These are phyloP conservation scores for Phoenoteleia sp. DNA, from an alignment of 2,888 invertebrate genomes.

Conservation along the genomic window DNA sequence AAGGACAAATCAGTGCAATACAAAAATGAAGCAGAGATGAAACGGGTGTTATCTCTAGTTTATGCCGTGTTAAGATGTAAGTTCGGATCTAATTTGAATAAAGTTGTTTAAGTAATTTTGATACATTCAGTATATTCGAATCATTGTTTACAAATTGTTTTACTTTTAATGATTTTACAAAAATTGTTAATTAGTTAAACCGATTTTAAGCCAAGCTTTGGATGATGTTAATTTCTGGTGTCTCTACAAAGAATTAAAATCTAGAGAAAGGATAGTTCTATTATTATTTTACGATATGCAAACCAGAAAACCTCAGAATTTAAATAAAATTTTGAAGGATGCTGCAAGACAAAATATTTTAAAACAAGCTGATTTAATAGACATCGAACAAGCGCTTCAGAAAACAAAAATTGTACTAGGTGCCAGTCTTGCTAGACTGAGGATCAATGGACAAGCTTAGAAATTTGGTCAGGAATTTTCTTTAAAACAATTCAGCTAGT, in stretches of 20 bases:
- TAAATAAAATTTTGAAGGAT: constrained; percentile 73
- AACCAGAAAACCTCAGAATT: constrained; percentile 88
- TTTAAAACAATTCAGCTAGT: not conserved
- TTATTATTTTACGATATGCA: constrained; percentile 91
- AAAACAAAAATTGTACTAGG: constrained; percentile 90
- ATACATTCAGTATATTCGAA: too few species aligned
- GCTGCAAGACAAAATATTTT: constrained; percentile 77
- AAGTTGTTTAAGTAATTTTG: too few species aligned
- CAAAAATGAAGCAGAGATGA: constrained; percentile 91
- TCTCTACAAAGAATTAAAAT: constrained; percentile 86
- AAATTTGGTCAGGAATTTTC: constrained; percentile 86
- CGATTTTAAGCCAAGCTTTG: constrained; percentile 90
- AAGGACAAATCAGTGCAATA: constrained; percentile 64
- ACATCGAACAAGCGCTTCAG: constrained; percentile 90
- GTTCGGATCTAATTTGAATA: constrained; percentile 78
- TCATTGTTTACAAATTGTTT: too few species aligned
- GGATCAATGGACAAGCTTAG: constrained; percentile 92
- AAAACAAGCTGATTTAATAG: constrained; percentile 84
- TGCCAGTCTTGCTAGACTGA: constrained; percentile 92
- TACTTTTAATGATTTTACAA: not conserved
- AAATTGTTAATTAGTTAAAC: constrained; percentile 88
- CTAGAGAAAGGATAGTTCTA: constrained; percentile 88
- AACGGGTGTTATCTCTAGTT: constrained; percentile 91
- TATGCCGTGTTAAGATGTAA: constrained; percentile 93
- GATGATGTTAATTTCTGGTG: constrained; percentile 89